A percentile compares a stretch with the other conserved stretches of the same genome.
These are phyloP conservation scores for Drosophila novamexicana DNA, from an alignment of 1,140 invertebrate species.

Conservation along the genomic window DNA sequence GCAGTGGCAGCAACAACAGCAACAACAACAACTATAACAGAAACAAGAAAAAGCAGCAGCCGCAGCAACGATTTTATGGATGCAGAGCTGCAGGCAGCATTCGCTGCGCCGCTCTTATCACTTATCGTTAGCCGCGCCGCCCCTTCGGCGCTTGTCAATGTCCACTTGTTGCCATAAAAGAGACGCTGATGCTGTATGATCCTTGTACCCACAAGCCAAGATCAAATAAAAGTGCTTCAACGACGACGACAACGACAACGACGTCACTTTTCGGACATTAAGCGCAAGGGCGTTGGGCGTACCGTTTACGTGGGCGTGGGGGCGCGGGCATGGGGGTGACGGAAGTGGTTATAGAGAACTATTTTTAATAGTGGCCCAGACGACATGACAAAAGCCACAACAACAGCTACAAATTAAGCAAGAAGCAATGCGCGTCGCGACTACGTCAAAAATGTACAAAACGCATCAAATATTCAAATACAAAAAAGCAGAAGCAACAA, in stretches of 20 bases:
- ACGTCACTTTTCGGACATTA: slow-evolving; percentile 18
- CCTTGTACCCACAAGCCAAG: background rate
- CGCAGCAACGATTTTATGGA: slow-evolving; percentile 29
- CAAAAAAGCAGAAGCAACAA: slow-evolving; percentile 35
- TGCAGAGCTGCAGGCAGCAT: slow-evolving; percentile 27
- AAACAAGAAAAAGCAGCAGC: background rate
- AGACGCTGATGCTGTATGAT: slow-evolving; percentile 29
- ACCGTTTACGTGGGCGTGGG: slow-evolving; percentile 7
- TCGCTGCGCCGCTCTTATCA: slow-evolving; percentile 48
- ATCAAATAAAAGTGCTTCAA: slow-evolving; percentile 17
- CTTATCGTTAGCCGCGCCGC: slow-evolving; percentile 25
- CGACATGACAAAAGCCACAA: slow-evolving; percentile 35
- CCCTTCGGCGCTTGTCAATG: slow-evolving; percentile 39
- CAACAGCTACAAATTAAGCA: slow-evolving; percentile 26
- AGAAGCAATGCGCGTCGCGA: slow-evolving; percentile 38
- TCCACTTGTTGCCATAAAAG: slow-evolving; percentile 61
- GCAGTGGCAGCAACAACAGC: slow-evolving; percentile 2
- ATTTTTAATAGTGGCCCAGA: slow-evolving; percentile 39
- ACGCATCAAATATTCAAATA: slow-evolving; percentile 71
- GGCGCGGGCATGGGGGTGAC: slow-evolving; percentile 33
- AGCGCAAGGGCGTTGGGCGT: slow-evolving; percentile 27
- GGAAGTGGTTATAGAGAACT: slow-evolving; percentile 58
- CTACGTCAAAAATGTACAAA: slow-evolving; percentile 65
- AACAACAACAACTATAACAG: slow-evolving; percentile 3
- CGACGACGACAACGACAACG: background rate